Base-by-base conservation (phyloP, 2,113 vertebrate species). In the Nannospalax galili region DNA sequence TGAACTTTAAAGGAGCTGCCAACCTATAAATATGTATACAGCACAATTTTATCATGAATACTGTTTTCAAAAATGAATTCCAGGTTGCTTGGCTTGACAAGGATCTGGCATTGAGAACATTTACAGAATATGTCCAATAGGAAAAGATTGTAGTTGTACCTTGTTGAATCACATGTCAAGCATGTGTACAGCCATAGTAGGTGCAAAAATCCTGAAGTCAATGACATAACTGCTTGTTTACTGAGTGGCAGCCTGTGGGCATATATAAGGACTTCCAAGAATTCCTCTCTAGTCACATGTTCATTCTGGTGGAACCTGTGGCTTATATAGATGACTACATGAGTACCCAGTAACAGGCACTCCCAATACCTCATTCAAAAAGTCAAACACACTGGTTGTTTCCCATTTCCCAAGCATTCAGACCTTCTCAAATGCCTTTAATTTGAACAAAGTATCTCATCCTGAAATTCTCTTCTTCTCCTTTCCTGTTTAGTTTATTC, bases 201-300 rank as follows among this genome's bases (percentile, higher is more conserved):
- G 12, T 40, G 14, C 10, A 45, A 26, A 90, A n/a, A 20, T 67
- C 79, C 30, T 65, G 8, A 69, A 74, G 64, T 37, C 24, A 62
- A 3, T 3, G 10, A 2, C 22, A 6, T 40, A 58, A 15, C 30
- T 48, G 37, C 65, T 35, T 42, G 35, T 35, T 78, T 45, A 77
- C 32, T 67, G 35, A 72, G 74, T 88, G 35, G 69, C 1, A 77
- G 56, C 19, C 30, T n/a, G 56, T 60, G 15, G 5, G 15, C 82
- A 93, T 64, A 64, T 37, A 64, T 1, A 20, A 19, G 45, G 2
- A 8, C n/a, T 82, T 65, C 22, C 26, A 32, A 74, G 17, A 58
- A 2, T 37, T 45, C 40, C 60, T 48, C 6, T 30, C 20, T n/a
- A 30, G 1, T 4, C 5, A 9, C 0, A 19, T 7, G 17, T 1